Base-by-base conservation (phyloP, 2,888 invertebrate genomes). In the Campaea margaritaria region DNA sequence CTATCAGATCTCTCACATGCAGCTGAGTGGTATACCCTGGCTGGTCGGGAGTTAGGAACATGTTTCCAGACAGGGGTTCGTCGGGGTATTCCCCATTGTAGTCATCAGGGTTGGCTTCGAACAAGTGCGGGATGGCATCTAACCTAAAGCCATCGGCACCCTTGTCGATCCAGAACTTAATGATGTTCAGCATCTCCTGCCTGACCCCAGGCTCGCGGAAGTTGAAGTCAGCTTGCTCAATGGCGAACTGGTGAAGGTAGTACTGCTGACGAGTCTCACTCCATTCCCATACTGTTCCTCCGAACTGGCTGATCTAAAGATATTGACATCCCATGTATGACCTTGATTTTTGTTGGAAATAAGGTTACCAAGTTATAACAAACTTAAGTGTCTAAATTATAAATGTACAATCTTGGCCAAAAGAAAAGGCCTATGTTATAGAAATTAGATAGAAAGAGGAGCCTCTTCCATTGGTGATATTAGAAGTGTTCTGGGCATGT, bases 131-230 rank as follows among this genome's bases (percentile, higher is more conserved):
- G 0, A 95, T 87, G 0, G 95, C 95, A 71, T 95, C 95, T 0
- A 96, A 86, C 49, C 96, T 93, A 79, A 97, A 96, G 0, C 97
- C 97, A 68, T 96, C 96, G 0, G 95, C 95, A 0, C 96, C 97
- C 59, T 93, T 93, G 36, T 94, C 92, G 34, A 97, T 80, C 97
- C 97, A 97, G 80, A 95, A 96, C 61, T 82, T 82, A 70, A 97
- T 81, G 12, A 95, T 94, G 4, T 94, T 92, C 79, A 92, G 76
- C 86, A 94, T 91, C 71, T 94, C 93, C 0, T 91, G 78, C 14
- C 87, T 82, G 0, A 94, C 93, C 0, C 75, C 80, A 0, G 93
- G 93, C 78, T 95, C 94, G 13, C 95, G 89, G 76, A 93, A 95
- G 84, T 96, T 96, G 39, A 96, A 93, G 76, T 96, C 95, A 0